A percentile compares a stretch with the other conserved stretches of the same genome.
phyloP scores from a whole-genome alignment of 2,113 vertebrate species.

The Pandion haliaetus region DNA sequence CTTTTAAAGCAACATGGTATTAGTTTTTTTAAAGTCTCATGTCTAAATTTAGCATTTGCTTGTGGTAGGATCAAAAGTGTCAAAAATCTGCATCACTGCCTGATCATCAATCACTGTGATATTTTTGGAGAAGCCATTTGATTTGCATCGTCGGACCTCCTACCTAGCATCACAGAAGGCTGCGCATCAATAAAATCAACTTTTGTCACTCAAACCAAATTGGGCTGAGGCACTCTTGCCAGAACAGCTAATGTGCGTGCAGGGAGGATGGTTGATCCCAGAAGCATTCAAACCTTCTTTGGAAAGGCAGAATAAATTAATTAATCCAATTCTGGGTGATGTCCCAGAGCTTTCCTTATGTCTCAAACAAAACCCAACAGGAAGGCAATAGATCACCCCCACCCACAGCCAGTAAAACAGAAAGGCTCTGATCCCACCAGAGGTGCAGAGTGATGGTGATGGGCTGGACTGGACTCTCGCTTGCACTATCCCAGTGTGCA shows the following conservation, averaged over 20 bases:
- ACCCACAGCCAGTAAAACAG: neutral
- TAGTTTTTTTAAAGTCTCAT: neutral
- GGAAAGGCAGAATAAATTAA: neutral
- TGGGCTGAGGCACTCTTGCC: slow-evolving; percentile 9
- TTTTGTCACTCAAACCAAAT: slow-evolving; percentile 61
- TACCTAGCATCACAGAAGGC: slow-evolving; percentile 59
- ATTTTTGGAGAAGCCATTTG: slow-evolving; percentile 50
- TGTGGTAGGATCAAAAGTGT: slow-evolving; percentile 48
- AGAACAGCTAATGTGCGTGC: neutral
- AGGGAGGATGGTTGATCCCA: neutral
- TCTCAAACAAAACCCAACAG: neutral
- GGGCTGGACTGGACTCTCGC: rapidly evolving
- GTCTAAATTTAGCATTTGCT: slow-evolving; percentile 25
- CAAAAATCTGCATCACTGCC: slow-evolving; percentile 27
- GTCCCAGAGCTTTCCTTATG: neutral
- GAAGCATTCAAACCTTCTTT: neutral
- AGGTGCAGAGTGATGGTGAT: rapidly evolving
- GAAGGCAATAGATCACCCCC: neutral
- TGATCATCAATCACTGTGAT: slow-evolving; percentile 55
- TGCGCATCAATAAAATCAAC: slow-evolving; percentile 54
- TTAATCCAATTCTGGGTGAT: neutral
- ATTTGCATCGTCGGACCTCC: slow-evolving; percentile 50
- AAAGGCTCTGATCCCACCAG: neutral
- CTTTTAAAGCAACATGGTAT: neutral
- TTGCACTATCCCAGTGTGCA: neutral